These are phyloP conservation scores for Acanthococcus lagerstroemiae DNA, from an alignment of 2,888 invertebrate genomes.

Conservation along the genomic window DNA sequence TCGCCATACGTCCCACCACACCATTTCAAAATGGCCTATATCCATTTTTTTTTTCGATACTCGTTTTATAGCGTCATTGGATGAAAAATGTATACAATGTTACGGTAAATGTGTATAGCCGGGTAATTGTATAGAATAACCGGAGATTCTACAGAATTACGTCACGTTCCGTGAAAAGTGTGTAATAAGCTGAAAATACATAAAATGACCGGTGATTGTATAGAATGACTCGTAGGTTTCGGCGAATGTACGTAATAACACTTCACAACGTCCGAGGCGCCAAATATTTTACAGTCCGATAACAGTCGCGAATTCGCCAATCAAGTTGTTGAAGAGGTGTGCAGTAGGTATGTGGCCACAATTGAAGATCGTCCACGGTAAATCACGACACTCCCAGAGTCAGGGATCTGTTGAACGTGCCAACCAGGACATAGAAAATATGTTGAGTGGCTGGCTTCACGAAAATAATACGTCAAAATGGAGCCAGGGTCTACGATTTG, in stretches of 20 bases:
- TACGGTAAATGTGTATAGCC: slow-evolving; percentile 1
- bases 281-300: no score
- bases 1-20: no score
- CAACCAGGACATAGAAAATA: slow-evolving; percentile 41
- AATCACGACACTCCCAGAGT: slow-evolving; percentile 41
- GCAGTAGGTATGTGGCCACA: slow-evolving; percentile 39
- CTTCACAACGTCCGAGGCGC: no score
- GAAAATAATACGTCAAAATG: slow-evolving; percentile 40
- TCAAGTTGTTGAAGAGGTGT: no score
- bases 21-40: no score
- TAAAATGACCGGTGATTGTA: slow-evolving; percentile 10
- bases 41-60: no score
- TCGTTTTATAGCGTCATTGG: no score
- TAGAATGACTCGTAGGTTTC: slow-evolving; percentile 1
- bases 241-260: slow-evolving; percentile 3
- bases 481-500: slow-evolving; percentile 42
- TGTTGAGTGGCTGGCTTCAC: slow-evolving; percentile 40
- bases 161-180: not conserved
- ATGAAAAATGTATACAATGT: no score
- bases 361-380: slow-evolving; percentile 41
- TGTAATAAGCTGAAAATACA: slow-evolving; percentile 2
- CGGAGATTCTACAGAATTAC: not conserved
- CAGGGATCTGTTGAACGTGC: slow-evolving; percentile 40
- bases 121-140: not conserved
- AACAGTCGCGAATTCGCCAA: no score